A percentile compares a stretch with the other conserved stretches of the same genome.
phyloP scores from a whole-genome alignment of 1,140 invertebrate genomes.

The Onthophagus taurus region DNA sequence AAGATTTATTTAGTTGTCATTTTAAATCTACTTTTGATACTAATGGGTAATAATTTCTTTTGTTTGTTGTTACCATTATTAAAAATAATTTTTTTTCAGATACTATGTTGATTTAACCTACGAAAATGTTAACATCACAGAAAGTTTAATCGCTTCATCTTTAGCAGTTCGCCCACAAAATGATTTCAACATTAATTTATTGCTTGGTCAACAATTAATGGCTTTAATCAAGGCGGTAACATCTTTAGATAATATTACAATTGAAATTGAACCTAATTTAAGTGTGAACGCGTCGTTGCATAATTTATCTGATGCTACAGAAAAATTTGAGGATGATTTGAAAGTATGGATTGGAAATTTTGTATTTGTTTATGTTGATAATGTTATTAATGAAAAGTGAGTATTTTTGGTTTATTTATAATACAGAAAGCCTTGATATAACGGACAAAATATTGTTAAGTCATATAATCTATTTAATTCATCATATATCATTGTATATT shows the following conservation, averaged over 20 bases:
- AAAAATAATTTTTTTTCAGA: conserved; percentile 24
- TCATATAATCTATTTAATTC: too few species aligned
- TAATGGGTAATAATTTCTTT: background rate
- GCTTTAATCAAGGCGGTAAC: conserved; percentile 24
- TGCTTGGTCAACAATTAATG: conserved; percentile 28
- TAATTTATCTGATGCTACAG: conserved; percentile 24
- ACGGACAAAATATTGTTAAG: too few species aligned
- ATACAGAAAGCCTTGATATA: too few species aligned
- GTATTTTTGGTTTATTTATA: conserved; percentile 9
- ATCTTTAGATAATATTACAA: conserved; percentile 23
- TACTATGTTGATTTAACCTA: conserved; percentile 44
- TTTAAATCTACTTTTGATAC: conserved; percentile 19
- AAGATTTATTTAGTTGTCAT: conserved; percentile 41
- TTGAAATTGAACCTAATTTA: conserved; percentile 22
- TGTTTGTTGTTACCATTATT: background rate
- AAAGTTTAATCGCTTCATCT: conserved; percentile 37
- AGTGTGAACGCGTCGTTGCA: conserved; percentile 23
- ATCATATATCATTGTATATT: too few species aligned
- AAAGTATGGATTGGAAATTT: conserved; percentile 22
- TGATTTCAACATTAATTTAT: conserved; percentile 15
- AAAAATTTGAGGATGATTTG: conserved; percentile 35
- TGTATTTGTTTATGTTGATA: conserved; percentile 48
- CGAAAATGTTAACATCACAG: conserved; percentile 37
- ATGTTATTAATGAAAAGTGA: conserved; percentile 47
- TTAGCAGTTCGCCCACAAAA: conserved; percentile 29